A percentile compares a stretch with the other conserved stretches of the same genome.
Evolutionary conservation across 2,113 vertebrate genomes (phyloP).

Genomic region (Rousettus leschenaultii): DNA sequence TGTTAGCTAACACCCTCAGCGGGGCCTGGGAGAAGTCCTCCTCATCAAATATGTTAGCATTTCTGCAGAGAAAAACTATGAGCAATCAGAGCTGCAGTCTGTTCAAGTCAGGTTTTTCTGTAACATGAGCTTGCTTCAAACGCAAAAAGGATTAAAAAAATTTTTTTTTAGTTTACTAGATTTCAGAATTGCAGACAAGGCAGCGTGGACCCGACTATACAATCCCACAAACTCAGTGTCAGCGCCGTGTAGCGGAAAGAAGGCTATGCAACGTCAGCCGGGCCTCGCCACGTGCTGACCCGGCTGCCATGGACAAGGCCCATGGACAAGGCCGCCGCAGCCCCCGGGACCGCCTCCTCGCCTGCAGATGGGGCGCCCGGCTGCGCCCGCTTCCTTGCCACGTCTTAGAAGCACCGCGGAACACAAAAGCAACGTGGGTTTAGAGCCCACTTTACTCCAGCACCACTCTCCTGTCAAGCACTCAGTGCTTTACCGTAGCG

Average conservation of each 20-base stretch:
- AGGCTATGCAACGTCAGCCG: neutral
- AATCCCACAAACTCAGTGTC: neutral
- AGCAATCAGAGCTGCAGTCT: neutral
- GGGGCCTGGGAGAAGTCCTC: neutral
- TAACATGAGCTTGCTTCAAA: neutral
- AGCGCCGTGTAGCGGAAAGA: fast-evolving
- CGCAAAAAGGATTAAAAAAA: neutral
- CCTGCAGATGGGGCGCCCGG: neutral
- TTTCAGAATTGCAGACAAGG: neutral
- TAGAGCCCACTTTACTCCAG: neutral
- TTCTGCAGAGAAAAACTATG: neutral
- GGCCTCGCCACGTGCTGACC: neutral
- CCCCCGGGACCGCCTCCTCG: neutral
- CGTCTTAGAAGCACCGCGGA: neutral
- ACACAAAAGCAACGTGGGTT: neutral
- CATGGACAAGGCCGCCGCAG: neutral
- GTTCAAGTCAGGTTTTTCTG: neutral
- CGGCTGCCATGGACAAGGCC: neutral
- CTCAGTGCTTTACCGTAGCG: neutral
- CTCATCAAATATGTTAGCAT: neutral
- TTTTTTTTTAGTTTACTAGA: neutral
- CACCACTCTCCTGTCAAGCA: neutral
- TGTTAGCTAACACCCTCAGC: neutral
- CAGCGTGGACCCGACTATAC: neutral
- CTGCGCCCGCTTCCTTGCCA: neutral